phyloP scores from a whole-genome alignment of 2,888 invertebrate species.

The Alcis repandata region DNA sequence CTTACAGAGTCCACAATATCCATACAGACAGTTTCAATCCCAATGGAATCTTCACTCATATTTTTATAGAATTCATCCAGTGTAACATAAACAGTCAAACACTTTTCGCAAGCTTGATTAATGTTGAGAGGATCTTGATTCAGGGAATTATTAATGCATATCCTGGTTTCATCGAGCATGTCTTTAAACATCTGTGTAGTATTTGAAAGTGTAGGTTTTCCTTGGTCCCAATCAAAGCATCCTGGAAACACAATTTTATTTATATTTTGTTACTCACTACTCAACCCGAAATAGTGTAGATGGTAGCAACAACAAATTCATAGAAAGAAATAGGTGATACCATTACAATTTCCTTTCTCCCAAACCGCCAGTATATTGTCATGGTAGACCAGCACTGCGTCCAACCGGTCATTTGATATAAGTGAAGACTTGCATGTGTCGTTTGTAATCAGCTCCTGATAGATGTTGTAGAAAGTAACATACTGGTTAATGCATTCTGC shows the following conservation, averaged over 20 bases:
- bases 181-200: slow-evolving; percentile 80
- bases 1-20: slow-evolving; percentile 89
- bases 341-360: slow-evolving; percentile 88
- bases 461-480: slow-evolving; percentile 79
- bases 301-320: no score
- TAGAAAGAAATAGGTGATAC: slow-evolving; percentile 63
- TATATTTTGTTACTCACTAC: not conserved
- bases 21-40: slow-evolving; percentile 88
- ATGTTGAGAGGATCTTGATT: slow-evolving; percentile 62
- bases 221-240: slow-evolving; percentile 84
- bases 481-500: slow-evolving; percentile 86
- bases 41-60: slow-evolving; percentile 84
- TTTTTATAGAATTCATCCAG: slow-evolving; percentile 87
- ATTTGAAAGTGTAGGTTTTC: slow-evolving; percentile 77
- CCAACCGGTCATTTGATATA: slow-evolving; percentile 87
- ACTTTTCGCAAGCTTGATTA: slow-evolving; percentile 81
- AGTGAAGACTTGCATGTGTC: slow-evolving; percentile 85
- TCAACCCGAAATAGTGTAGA: no score
- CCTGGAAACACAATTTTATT: slow-evolving; percentile 71
- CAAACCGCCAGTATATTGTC: slow-evolving; percentile 85
- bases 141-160: slow-evolving; percentile 72
- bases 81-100: slow-evolving; percentile 82
- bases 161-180: slow-evolving; percentile 74
- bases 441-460: slow-evolving; percentile 78
- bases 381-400: slow-evolving; percentile 87